These are phyloP conservation scores for Notocelia uddmanniana DNA, from an alignment of 2,888 invertebrate genomes.

Conservation along the genomic window DNA sequence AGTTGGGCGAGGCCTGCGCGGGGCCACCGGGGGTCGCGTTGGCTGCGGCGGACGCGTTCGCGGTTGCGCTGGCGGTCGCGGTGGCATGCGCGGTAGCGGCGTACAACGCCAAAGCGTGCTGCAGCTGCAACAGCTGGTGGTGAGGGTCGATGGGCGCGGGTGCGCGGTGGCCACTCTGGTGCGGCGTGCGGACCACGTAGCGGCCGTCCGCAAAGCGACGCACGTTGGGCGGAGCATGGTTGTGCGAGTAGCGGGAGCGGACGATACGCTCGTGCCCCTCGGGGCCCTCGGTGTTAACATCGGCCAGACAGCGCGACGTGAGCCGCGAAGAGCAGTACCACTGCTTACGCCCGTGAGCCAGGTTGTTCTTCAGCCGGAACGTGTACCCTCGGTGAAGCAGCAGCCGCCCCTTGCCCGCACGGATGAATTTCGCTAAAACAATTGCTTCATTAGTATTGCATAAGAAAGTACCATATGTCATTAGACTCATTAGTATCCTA, in stretches of 20 bases:
- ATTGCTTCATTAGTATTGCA: conserved; percentile 54
- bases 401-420: conserved; percentile 79
- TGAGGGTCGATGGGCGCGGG: conserved; percentile 80
- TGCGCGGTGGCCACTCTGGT: conserved; percentile 81
- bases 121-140: conserved; percentile 80
- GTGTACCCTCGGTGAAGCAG: conserved; percentile 81
- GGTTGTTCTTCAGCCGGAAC: conserved; percentile 81
- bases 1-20: conserved; percentile 66
- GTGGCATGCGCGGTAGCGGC: conserved; percentile 79
- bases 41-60: conserved; percentile 54
- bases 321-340: conserved; percentile 83
- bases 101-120: conserved; percentile 80
- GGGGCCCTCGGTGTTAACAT: conserved; percentile 82
- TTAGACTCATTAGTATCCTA: no score
- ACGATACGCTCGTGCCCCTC: conserved; percentile 82
- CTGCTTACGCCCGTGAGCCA: conserved; percentile 83
- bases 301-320: conserved; percentile 80
- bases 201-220: conserved; percentile 82
- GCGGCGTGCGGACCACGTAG: conserved; percentile 81
- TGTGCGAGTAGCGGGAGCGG: conserved; percentile 80
- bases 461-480: neutral
- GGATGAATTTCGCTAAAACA: conserved; percentile 78
- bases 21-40: conserved; percentile 58
- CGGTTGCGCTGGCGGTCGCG: conserved; percentile 67
- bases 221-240: conserved; percentile 82